These are phyloP conservation scores for Portunus trituberculatus DNA, from an alignment of 1,140 invertebrate species.

Conservation along the genomic window DNA sequence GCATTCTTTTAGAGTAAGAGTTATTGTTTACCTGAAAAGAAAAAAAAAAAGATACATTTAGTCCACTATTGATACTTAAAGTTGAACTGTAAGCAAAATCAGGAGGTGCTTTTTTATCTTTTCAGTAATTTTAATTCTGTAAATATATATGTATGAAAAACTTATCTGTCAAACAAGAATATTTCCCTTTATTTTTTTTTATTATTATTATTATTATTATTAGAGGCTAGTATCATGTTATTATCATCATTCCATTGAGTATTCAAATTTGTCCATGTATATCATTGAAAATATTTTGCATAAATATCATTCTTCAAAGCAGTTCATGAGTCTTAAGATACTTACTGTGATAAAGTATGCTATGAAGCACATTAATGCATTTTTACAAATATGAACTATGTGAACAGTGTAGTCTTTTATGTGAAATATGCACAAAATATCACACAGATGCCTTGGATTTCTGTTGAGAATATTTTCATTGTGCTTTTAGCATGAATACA, in stretches of 20 bases:
- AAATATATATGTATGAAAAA: constrained; percentile 15
- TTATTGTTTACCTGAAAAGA: neutral
- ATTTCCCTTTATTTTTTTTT: neutral
- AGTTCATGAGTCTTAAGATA: neutral
- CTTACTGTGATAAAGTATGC: neutral
- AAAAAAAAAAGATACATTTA: neutral
- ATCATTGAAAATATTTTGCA: neutral
- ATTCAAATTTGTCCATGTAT: neutral
- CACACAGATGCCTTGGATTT: neutral
- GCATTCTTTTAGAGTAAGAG: neutral
- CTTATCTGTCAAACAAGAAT: neutral
- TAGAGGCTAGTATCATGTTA: neutral
- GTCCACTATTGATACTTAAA: neutral
- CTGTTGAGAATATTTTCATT: neutral
- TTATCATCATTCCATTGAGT: neutral
- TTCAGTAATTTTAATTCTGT: neutral
- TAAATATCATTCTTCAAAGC: neutral
- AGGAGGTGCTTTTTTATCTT: neutral
- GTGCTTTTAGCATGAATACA: neutral
- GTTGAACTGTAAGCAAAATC: neutral
- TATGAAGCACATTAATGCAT: neutral
- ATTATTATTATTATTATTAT: neutral
- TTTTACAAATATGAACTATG: too few relatives aligned
- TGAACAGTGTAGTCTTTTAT: neutral
- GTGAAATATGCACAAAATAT: constrained; percentile 21